Conservation (phyloP, 2,888 invertebrate genomes). For the Seira musarum region DNA sequence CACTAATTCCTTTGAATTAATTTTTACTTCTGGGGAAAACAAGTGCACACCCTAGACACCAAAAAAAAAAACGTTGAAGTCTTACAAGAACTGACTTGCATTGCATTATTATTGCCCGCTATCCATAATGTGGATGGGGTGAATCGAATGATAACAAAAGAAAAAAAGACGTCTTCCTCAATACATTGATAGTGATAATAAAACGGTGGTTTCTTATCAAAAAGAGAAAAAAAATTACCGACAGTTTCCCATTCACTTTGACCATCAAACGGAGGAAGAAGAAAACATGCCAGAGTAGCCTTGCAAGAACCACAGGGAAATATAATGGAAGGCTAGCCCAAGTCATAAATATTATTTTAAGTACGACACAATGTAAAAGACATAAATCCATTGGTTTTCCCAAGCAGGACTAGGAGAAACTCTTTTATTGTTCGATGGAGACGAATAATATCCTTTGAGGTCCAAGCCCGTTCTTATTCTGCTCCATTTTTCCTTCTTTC, state of each 20-base stretch:
- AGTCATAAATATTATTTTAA: slow-evolving; percentile 1
- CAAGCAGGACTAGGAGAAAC: neutral
- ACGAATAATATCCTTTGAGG: neutral
- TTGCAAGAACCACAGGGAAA: neutral
- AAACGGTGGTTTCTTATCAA: too few species aligned
- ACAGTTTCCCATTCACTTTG: neutral
- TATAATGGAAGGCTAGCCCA: neutral
- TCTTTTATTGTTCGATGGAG: slow-evolving; percentile 7
- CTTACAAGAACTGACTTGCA: too few species aligned
- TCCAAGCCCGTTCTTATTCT: neutral
- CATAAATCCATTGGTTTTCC: slow-evolving; percentile 1
- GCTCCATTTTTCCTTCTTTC: neutral
- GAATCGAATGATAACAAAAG: too few species aligned
- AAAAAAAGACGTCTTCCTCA: too few species aligned
- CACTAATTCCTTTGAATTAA: slow-evolving; percentile 14
- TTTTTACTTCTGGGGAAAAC: neutral
- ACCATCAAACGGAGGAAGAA: neutral
- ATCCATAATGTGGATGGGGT: too few species aligned
- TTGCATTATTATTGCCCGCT: too few species aligned
- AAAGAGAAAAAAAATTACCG: too few species aligned
- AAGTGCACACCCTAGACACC: too few species aligned
- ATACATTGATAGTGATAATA: too few species aligned
- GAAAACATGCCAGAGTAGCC: too few species aligned
- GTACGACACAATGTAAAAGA: neutral
- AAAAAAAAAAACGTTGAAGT: too few species aligned